A percentile compares a stretch with the other conserved stretches of the same genome.
Evolutionary conservation across 2,113 vertebrate genomes (phyloP).

Genomic region (Oreochromis tanganicae): DNA sequence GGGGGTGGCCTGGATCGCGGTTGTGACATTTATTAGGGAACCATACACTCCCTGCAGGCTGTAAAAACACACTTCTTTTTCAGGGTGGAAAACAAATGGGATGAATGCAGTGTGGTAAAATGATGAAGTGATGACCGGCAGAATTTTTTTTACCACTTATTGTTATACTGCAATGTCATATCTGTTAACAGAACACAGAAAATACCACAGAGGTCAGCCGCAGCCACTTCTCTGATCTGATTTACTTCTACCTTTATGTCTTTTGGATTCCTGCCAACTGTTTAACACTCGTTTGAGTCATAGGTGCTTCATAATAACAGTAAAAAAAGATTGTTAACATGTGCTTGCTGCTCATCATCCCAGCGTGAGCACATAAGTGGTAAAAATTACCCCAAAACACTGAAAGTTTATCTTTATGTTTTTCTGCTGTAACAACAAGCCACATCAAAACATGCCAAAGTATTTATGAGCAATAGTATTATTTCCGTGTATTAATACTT

Average conservation of each 20-base stretch:
- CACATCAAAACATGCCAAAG: neutral
- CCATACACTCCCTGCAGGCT: conserved; percentile 41
- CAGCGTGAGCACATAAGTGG: neutral
- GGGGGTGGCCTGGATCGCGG: conserved; percentile 43
- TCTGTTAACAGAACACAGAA: neutral
- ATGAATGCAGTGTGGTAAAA: conserved; percentile 37
- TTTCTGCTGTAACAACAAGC: neutral
- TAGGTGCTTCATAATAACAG: neutral
- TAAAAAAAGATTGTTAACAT: neutral
- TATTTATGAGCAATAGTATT: neutral
- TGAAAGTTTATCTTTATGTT: neutral
- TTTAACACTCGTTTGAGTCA: neutral
- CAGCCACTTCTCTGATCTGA: neutral
- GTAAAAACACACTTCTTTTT: conserved; percentile 49
- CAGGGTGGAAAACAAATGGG: conserved; percentile 50
- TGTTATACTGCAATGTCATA: neutral
- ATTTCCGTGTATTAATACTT: neutral
- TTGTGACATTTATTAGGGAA: conserved; percentile 62
- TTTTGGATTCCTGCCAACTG: neutral
- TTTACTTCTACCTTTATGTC: neutral
- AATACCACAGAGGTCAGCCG: neutral
- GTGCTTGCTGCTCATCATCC: neutral
- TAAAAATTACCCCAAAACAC: neutral
- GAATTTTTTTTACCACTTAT: neutral
- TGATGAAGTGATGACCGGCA: conserved; percentile 23